These are phyloP conservation scores for Synanceia verrucosa DNA, from an alignment of 2,797 vertebrate species.

Conservation along the genomic window DNA sequence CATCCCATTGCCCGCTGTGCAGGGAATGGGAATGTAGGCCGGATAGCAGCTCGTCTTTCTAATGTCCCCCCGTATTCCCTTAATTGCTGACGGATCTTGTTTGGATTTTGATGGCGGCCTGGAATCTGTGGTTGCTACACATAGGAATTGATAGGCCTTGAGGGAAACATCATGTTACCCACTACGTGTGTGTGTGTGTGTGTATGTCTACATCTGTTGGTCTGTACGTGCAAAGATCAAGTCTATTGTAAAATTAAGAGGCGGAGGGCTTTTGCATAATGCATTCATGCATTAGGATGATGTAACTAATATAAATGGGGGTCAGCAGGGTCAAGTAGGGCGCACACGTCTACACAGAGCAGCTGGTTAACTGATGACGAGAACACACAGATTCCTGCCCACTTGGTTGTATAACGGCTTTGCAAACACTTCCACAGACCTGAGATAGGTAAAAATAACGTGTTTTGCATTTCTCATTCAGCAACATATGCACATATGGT, in stretches of 20 bases:
- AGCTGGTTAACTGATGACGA: conserved; percentile 50
- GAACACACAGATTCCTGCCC: conserved; percentile 10
- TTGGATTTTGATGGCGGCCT: conserved; percentile 83
- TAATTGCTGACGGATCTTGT: conserved; percentile 88
- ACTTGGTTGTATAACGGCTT: neutral
- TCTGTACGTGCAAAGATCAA: conserved; percentile 31
- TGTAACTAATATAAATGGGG: conserved; percentile 51
- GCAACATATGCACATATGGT: conserved; percentile 84
- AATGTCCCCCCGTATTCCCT: conserved; percentile 85
- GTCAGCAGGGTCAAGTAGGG: conserved; percentile 47
- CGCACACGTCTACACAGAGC: conserved; percentile 11
- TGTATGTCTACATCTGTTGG: conserved; percentile 41
- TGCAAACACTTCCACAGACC: conserved; percentile 3
- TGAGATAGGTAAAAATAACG: conserved; percentile 22
- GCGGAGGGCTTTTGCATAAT: conserved; percentile 35
- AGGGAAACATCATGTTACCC: conserved; percentile 83
- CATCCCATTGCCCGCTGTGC: conserved; percentile 81
- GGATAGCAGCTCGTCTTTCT: conserved; percentile 84
- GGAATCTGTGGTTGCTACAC: conserved; percentile 81
- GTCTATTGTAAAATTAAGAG: conserved; percentile 24
- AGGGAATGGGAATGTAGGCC: conserved; percentile 80
- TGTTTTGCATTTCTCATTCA: conserved; percentile 44
- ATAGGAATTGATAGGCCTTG: conserved; percentile 83
- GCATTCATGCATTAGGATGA: conserved; percentile 39
- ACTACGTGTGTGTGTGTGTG: conserved; percentile 24